Conservation (phyloP, 2,113 vertebrate genomes). For the Rhabdornis inornatus region DNA sequence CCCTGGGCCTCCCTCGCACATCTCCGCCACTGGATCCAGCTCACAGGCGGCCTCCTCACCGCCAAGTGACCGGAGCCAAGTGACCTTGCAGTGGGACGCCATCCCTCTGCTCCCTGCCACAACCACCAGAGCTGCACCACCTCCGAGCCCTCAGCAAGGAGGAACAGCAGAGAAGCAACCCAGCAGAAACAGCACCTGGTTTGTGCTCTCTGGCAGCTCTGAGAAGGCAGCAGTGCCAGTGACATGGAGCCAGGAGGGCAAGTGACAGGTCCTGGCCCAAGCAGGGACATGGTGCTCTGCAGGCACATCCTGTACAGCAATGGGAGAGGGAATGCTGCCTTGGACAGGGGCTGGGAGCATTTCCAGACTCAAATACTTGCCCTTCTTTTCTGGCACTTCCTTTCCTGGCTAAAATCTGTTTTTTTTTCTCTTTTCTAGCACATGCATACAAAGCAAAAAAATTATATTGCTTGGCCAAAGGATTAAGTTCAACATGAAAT, state of each 20-base stretch:
- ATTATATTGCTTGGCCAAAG: neutral
- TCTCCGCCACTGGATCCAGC: neutral
- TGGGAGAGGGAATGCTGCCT: neutral
- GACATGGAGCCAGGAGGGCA: accelerated
- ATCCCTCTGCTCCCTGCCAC: neutral
- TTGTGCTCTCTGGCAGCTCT: neutral
- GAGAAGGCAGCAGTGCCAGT: neutral
- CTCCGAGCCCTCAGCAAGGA: neutral
- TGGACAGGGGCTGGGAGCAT: neutral
- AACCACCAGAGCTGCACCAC: accelerated
- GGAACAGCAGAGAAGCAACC: neutral
- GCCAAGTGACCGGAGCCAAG: neutral
- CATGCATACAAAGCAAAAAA: neutral
- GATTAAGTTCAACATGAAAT: neutral
- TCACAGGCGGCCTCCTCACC: accelerated
- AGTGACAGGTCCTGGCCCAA: accelerated
- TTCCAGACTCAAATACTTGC: neutral
- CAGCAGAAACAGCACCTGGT: neutral
- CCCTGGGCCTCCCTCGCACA: accelerated
- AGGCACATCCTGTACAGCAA: neutral
- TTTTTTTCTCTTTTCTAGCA: neutral
- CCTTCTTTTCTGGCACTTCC: neutral
- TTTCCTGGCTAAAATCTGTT: neutral
- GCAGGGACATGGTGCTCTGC: neutral
- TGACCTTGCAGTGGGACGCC: accelerated